These are phyloP conservation scores for Hycleus cichorii DNA, from an alignment of 1,140 invertebrate genomes.

Conservation along the genomic window DNA sequence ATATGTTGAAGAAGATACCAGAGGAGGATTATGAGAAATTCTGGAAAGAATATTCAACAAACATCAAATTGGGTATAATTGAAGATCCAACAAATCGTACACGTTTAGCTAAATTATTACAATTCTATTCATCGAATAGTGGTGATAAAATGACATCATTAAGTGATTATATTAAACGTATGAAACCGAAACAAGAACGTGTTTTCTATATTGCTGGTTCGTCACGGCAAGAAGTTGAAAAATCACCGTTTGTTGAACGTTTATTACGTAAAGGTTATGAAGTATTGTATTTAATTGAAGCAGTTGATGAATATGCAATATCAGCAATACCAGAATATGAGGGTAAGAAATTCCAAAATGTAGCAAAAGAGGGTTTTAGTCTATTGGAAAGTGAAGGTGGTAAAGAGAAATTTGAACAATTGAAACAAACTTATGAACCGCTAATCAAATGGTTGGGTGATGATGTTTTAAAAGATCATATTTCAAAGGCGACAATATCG, in stretches of 20 bases:
- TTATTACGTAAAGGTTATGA: slow-evolving; percentile 92
- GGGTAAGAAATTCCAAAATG: slow-evolving; percentile 99
- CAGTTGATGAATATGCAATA: slow-evolving; percentile 97
- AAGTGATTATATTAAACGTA: slow-evolving; percentile 85
- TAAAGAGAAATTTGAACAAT: slow-evolving; percentile 74
- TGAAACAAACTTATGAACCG: slow-evolving; percentile 81
- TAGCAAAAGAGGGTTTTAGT: slow-evolving; percentile 95
- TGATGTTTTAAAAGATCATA: slow-evolving; percentile 75
- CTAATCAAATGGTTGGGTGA: slow-evolving; percentile 88
- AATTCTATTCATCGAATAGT: slow-evolving; percentile 78
- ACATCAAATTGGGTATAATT: slow-evolving; percentile 93
- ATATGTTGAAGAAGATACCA: slow-evolving; percentile 97
- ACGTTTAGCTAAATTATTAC: slow-evolving; percentile 87
- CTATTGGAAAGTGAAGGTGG: slow-evolving; percentile 76
- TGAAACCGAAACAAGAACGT: slow-evolving; percentile 94
- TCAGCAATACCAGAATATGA: slow-evolving; percentile 98
- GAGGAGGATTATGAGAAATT: slow-evolving; percentile 89
- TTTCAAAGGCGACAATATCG: slow-evolving; percentile 78
- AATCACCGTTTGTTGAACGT: slow-evolving; percentile 93
- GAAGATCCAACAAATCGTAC: slow-evolving; percentile 96
- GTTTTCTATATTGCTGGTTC: slow-evolving; percentile 97
- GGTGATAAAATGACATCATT: slow-evolving; percentile 66
- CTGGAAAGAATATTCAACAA: slow-evolving; percentile 99
- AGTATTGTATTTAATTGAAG: slow-evolving; percentile 91
- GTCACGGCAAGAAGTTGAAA: slow-evolving; percentile 78